Evolutionary conservation across 2,888 invertebrate species (phyloP), one percentile per base, ranked within the genome.

Genomic region (Andricus curvator): DNA sequence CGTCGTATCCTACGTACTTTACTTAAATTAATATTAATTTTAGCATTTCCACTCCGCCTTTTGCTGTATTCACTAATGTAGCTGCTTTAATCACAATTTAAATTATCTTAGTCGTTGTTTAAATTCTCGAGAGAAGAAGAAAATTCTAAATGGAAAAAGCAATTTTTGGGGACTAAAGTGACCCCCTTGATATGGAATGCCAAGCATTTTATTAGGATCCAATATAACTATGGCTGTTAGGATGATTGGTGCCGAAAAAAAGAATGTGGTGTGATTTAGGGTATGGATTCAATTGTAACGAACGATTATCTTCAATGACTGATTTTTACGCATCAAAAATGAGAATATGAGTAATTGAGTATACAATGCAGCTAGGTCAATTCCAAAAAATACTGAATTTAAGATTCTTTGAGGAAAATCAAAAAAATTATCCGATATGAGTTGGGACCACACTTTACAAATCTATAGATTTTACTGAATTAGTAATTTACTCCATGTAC

Each of bases 221-320:
- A 56, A 74, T 33, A 56, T 37, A 74, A 74, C 51, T 33, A 74
- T 51, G 74, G 74, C 74, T 74, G 74, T 74, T 60, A 74, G 20
- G 33, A 74, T 74, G 74, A 60, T 56, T 74, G 74, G 56, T 74
- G 37, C 56, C 74, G 74, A 60, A 74, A 60, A 48, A 68, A 17
- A 25, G 22, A 67, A 44, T 44, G 48, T 44, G 15, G 68, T 48
- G 48, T 48, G 15, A 68, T 17, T 25, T 22, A 4, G 29, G 33
- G n/a, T 74, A 74, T 74, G 74, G 51, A 56, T 74, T 74, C 56
- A 74, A 74, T 74, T 74, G 74, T 56, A 51, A 74, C 74, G 74
- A 74, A 74, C 74, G 74, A 74, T 74, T 74, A 44, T 68, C 68
- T 68, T 68, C 17, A 22, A 25, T 41, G 68, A 48, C 68, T 68